Evolutionary conservation across 1,140 invertebrate genomes (phyloP).

Genomic region (Pseudomyrmex flavicornis): DNA sequence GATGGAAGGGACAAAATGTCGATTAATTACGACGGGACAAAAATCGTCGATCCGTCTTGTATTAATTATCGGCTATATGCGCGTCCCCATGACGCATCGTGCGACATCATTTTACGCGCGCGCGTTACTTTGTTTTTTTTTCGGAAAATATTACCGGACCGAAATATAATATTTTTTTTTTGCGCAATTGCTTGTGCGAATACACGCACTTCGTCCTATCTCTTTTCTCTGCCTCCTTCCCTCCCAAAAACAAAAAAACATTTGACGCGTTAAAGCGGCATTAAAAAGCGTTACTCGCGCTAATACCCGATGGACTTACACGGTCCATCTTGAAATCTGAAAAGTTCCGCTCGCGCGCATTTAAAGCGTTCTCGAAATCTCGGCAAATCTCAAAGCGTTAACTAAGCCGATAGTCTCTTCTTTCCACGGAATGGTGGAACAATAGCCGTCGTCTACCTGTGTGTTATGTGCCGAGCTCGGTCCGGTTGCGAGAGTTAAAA

Average conservation of each 20-base stretch:
- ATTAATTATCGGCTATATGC: constrained; percentile 4
- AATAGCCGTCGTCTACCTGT: constrained; percentile 74
- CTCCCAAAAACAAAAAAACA: neutral
- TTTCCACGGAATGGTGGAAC: constrained; percentile 78
- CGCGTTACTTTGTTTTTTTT: no score
- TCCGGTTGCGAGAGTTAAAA: constrained; percentile 78
- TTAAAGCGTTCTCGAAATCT: constrained; percentile 66
- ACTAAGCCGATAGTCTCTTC: constrained; percentile 75
- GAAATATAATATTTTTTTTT: no score
- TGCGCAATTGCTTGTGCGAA: no score
- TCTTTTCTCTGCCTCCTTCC: neutral
- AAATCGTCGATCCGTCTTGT: constrained; percentile 9
- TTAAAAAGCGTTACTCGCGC: neutral
- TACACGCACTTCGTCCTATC: no score
- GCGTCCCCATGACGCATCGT: neutral
- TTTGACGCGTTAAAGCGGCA: neutral
- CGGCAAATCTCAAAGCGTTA: constrained; percentile 46
- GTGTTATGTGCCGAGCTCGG: constrained; percentile 61
- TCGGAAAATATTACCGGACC: no score
- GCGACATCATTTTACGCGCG: neutral
- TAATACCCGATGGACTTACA: constrained; percentile 18
- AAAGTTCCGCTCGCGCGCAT: constrained; percentile 44
- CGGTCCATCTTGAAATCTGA: constrained; percentile 35
- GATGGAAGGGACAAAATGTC: constrained; percentile 10
- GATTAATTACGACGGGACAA: constrained; percentile 37